A percentile compares a stretch with the other conserved stretches of the same genome.
phyloP scores from a whole-genome alignment of 2,888 invertebrate genomes.

The Callimorpha dominula region DNA sequence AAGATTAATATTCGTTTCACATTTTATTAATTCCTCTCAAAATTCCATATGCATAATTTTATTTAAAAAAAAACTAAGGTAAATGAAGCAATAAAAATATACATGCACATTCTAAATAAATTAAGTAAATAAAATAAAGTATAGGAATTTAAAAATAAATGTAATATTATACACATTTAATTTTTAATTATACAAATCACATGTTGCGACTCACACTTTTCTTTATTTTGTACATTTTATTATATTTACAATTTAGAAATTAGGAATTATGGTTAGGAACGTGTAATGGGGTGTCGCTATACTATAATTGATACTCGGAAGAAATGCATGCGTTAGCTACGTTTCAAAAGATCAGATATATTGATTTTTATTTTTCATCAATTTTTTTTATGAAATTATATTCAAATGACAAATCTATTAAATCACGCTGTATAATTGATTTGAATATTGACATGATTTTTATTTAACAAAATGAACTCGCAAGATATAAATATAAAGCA shows the following conservation, averaged over 20 bases:
- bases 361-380: not conserved
- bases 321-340: not conserved
- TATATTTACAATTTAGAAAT: constrained; percentile 44
- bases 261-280: constrained; percentile 23
- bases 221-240: constrained; percentile 22
- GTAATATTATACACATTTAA: constrained; percentile 12
- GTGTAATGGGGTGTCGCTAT: constrained; percentile 19
- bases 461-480: not conserved
- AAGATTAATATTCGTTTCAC: not conserved
- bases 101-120: constrained; percentile 12
- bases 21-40: not conserved
- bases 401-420: not conserved
- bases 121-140: not conserved
- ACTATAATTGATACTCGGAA: constrained; percentile 6
- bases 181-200: constrained; percentile 13
- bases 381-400: constrained; percentile 1
- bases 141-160: constrained; percentile 19
- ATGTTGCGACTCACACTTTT: constrained; percentile 18
- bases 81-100: not conserved
- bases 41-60: not conserved
- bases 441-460: not conserved
- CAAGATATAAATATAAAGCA: not conserved
- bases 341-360: not conserved
- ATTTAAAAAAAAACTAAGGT: not conserved
- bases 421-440: not conserved